These are phyloP conservation scores for Machimus rusticus DNA, from an alignment of 2,888 invertebrate species.

Conservation along the genomic window DNA sequence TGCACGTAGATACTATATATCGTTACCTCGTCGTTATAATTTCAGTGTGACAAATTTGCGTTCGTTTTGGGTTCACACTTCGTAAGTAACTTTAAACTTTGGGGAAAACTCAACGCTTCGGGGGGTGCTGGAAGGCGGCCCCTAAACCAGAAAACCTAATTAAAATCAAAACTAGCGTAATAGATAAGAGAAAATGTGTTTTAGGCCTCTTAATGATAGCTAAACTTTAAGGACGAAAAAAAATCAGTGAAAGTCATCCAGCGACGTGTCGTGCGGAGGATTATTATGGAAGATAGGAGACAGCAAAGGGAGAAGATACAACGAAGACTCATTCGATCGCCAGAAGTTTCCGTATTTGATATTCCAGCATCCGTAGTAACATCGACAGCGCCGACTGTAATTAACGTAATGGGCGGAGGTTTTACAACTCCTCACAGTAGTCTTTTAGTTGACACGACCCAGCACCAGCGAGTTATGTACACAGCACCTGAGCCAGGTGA, in stretches of 20 bases:
- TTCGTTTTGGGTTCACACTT: conserved; percentile 11
- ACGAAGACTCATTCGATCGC: conserved; percentile 47
- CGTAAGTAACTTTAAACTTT: conserved; percentile 6
- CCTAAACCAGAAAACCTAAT: not conserved
- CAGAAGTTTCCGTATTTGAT: conserved; percentile 50
- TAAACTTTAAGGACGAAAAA: not conserved
- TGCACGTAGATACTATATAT: not conserved
- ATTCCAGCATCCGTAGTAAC: conserved; percentile 47
- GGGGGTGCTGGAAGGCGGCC: conserved; percentile 20
- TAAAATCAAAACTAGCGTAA: conserved; percentile 11
- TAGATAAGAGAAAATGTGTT: conserved; percentile 3
- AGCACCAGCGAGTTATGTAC: not conserved
- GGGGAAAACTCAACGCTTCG: conserved; percentile 47
- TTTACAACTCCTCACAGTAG: conserved; percentile 43
- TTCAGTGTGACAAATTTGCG: not conserved
- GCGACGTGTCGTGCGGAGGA: conserved; percentile 18
- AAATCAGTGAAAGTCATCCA: not conserved
- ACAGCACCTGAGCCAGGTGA: conserved; percentile 13
- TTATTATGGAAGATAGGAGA: conserved; percentile 41
- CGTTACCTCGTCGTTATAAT: not conserved
- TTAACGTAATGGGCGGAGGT: conserved; percentile 59
- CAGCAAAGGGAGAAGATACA: conserved; percentile 41
- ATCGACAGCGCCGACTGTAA: conserved; percentile 47
- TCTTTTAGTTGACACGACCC: conserved; percentile 25
- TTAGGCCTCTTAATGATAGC: not conserved